Conservation (phyloP, 2,113 vertebrate species). For the Excalfactoria chinensis region DNA sequence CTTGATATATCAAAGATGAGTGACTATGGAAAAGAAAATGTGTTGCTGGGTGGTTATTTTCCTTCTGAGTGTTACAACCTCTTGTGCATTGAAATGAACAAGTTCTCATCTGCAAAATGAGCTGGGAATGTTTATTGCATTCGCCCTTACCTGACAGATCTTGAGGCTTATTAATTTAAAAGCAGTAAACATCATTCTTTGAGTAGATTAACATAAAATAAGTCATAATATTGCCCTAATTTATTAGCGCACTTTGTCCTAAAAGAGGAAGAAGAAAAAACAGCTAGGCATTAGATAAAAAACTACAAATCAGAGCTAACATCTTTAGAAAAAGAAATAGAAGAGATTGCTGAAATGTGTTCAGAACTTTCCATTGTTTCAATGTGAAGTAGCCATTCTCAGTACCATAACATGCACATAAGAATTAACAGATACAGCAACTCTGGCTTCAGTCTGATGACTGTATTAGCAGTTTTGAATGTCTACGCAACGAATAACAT, state of each 20-base stretch:
- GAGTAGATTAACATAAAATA: constrained; percentile 51
- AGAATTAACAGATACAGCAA: neutral
- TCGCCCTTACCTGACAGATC: neutral
- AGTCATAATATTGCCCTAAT: constrained; percentile 5
- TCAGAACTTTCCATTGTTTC: constrained; percentile 35
- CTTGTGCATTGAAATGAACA: constrained; percentile 17
- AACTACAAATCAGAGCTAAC: neutral
- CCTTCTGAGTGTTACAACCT: constrained; percentile 24
- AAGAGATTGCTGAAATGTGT: constrained; percentile 12
- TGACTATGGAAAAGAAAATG: constrained; percentile 39
- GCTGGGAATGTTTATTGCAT: neutral
- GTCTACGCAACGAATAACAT: neutral
- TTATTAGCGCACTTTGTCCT: constrained; percentile 33
- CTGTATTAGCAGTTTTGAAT: constrained; percentile 28
- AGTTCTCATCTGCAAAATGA: constrained; percentile 48
- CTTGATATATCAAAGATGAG: constrained; percentile 7
- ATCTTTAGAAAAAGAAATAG: neutral
- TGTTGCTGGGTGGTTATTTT: constrained; percentile 1
- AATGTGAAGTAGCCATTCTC: constrained; percentile 8
- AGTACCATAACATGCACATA: neutral
- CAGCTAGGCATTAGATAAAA: neutral
- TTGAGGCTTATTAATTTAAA: neutral
- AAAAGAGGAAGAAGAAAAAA: neutral
- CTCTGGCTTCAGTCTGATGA: constrained; percentile 1
- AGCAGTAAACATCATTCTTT: neutral